Evolutionary conservation across 23 tunicate genomes (phyloP).

Genomic region (Trididemnum clinides): DNA sequence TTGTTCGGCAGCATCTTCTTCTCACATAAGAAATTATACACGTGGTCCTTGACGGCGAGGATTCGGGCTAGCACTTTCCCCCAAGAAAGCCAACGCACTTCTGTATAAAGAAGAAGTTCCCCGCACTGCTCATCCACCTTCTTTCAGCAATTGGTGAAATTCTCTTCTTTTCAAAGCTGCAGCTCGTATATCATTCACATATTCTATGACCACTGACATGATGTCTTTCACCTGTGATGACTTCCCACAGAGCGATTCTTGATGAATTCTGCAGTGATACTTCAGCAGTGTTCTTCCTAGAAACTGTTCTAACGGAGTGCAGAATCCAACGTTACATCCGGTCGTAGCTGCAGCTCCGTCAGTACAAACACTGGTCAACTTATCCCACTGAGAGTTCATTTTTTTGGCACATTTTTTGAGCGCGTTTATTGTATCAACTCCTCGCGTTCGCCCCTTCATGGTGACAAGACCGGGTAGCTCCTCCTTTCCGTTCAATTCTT

Average conservation of each 20-base stretch:
- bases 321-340: conserved; percentile 10
- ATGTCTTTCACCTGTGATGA: neutral
- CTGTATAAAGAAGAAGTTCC: conserved; percentile 2
- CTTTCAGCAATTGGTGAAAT: neutral
- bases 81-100: neutral
- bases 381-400: conserved; percentile 15
- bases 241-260: conserved; percentile 20
- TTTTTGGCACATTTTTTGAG: conserved; percentile 14
- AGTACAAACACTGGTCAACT: conserved; percentile 23
- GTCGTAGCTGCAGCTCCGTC: conserved; percentile 1
- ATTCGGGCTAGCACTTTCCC: conserved; percentile 2
- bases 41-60: conserved; percentile 23
- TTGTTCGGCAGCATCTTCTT: conserved; percentile 1
- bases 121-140: conserved; percentile 4
- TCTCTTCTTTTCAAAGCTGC: conserved; percentile 7
- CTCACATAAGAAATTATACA: conserved; percentile 19
- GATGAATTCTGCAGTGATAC: conserved; percentile 13
- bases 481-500: conserved; percentile 17
- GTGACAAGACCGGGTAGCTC: conserved; percentile 24
- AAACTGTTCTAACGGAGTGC: conserved; percentile 5
- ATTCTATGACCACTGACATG: neutral
- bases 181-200: conserved; percentile 9
- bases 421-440: conserved; percentile 18
- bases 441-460: conserved; percentile 31
- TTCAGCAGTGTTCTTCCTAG: conserved; percentile 10